A percentile compares a stretch with the other conserved stretches of the same genome.
These are phyloP conservation scores for Orthosia gracilis DNA, from an alignment of 2,888 invertebrate species.

Conservation along the genomic window DNA sequence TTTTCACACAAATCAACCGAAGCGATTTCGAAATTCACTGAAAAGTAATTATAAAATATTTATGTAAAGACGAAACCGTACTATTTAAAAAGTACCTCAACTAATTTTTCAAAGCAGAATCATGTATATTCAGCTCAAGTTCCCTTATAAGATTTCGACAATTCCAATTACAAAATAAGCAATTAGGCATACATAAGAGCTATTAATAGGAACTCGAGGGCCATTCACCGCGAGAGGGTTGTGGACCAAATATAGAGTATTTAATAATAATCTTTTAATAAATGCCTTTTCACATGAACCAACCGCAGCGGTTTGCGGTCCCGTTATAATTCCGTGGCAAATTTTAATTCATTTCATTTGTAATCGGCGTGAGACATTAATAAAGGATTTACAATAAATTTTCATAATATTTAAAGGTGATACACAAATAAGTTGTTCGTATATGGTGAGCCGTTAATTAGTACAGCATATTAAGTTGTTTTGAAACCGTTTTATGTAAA, in stretches of 20 bases:
- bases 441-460: not conserved
- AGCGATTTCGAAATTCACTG: not conserved
- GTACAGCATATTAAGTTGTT: not conserved
- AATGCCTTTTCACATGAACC: constrained; percentile 58
- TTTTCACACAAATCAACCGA: not conserved
- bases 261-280: constrained; percentile 61
- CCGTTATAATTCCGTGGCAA: constrained; percentile 36
- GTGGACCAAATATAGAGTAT: constrained; percentile 53
- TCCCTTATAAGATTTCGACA: constrained; percentile 11
- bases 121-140: not conserved
- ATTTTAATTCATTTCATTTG: constrained; percentile 54
- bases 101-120: not conserved
- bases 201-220: constrained; percentile 51
- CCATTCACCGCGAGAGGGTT: constrained; percentile 45
- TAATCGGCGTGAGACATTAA: constrained; percentile 43
- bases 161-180: constrained; percentile 24
- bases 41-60: not conserved
- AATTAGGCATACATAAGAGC: constrained; percentile 47
- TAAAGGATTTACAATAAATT: constrained; percentile 46
- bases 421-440: no score
- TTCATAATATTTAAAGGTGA: constrained; percentile 25
- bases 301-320: constrained; percentile 56
- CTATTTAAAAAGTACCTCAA: no score
- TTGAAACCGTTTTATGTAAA: not conserved
- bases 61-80: not conserved